A percentile compares a stretch with the other conserved stretches of the same genome.
These are phyloP conservation scores for Propithecus coquereli DNA, from an alignment of 2,113 vertebrate genomes.

Conservation along the genomic window DNA sequence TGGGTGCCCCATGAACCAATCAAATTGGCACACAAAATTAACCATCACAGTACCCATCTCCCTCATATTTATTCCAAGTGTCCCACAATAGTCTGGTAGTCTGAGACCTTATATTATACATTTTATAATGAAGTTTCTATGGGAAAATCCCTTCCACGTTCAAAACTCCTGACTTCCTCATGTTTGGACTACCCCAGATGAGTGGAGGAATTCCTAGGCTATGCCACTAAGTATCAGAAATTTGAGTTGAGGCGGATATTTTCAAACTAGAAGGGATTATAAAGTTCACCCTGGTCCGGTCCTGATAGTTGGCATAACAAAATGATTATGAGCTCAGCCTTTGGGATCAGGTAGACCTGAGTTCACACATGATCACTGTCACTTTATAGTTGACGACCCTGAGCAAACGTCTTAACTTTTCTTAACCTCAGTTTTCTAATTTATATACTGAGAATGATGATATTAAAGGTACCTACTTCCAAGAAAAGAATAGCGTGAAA, in stretches of 20 bases:
- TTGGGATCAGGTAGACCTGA: background rate
- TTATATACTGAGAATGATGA: background rate
- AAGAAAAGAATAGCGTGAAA: background rate
- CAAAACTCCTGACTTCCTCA: background rate
- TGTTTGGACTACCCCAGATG: background rate
- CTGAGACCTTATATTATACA: background rate
- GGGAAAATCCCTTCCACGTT: background rate
- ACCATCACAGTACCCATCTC: background rate
- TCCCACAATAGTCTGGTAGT: background rate
- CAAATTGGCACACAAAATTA: background rate
- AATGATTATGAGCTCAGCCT: background rate
- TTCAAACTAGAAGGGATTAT: background rate
- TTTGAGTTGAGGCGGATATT: background rate
- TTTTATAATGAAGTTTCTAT: background rate
- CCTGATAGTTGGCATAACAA: background rate
- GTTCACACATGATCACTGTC: background rate
- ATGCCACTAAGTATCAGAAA: background rate
- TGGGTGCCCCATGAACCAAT: background rate
- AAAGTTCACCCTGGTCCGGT: background rate
- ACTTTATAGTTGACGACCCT: background rate
- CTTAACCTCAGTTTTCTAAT: background rate
- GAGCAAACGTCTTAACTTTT: background rate
- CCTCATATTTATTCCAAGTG: background rate
- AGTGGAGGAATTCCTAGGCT: background rate
- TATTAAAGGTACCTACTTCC: background rate